A percentile compares a stretch with the other conserved stretches of the same genome.
These are phyloP conservation scores for Schlechtendalia chinensis DNA, from an alignment of 1,140 invertebrate species.

Conservation along the genomic window DNA sequence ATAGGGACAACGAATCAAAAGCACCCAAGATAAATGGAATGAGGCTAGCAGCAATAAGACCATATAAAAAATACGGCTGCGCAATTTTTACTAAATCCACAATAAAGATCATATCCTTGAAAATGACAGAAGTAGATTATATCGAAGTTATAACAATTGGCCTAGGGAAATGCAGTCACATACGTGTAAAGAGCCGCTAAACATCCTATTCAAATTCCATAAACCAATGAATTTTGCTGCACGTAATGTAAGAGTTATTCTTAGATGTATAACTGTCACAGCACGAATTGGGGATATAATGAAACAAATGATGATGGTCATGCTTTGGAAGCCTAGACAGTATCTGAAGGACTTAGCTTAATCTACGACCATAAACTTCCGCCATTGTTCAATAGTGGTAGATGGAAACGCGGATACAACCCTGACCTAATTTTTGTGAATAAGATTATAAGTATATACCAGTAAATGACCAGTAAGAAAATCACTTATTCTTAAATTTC, in stretches of 20 bases:
- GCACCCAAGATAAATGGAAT: slow-evolving; percentile 47
- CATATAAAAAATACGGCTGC: background rate
- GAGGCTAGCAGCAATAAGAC: slow-evolving; percentile 31
- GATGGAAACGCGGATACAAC: slow-evolving; percentile 37
- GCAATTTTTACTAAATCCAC: background rate
- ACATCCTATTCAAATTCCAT: slow-evolving; percentile 20
- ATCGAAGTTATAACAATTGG: slow-evolving; percentile 2
- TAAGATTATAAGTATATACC: background rate
- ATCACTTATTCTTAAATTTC: no score
- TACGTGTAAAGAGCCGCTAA: slow-evolving; percentile 32
- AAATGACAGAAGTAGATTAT: slow-evolving; percentile 13
- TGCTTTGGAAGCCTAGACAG: slow-evolving; percentile 35
- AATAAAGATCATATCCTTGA: slow-evolving; percentile 1
- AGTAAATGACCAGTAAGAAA: no score
- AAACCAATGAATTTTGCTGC: slow-evolving; percentile 32
- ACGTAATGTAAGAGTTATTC: slow-evolving; percentile 6
- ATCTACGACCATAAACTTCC: slow-evolving; percentile 38
- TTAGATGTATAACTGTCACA: slow-evolving; percentile 43
- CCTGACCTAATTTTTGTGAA: slow-evolving; percentile 45
- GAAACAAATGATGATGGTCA: slow-evolving; percentile 30
- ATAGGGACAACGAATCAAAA: background rate
- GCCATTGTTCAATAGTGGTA: slow-evolving; percentile 17
- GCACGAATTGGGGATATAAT: slow-evolving; percentile 31
- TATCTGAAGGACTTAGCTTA: slow-evolving; percentile 10
- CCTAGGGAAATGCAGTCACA: background rate